A percentile compares a stretch with the other conserved stretches of the same genome.
Conservation (phyloP, 2,888 invertebrate genomes). For the Brachynemurus nebulosus region DNA sequence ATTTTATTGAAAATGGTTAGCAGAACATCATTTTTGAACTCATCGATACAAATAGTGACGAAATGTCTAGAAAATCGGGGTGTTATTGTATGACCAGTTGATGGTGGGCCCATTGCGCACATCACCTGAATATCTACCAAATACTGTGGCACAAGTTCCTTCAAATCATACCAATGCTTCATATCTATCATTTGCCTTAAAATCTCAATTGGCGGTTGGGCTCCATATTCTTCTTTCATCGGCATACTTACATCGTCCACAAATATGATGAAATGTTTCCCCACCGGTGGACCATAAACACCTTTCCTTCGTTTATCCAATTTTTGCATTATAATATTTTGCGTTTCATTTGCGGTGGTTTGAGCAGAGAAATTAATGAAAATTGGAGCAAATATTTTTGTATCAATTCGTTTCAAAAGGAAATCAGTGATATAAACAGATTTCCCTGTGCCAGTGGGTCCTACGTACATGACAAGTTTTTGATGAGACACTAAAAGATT, state of each 20-base stretch:
- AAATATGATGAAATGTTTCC: constrained; percentile 78
- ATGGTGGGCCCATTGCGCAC: constrained; percentile 73
- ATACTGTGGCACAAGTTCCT: constrained; percentile 62
- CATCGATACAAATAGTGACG: constrained; percentile 71
- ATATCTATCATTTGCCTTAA: constrained; percentile 84
- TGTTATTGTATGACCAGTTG: constrained; percentile 67
- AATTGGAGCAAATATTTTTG: constrained; percentile 64
- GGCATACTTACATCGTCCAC: constrained; percentile 98
- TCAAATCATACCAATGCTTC: constrained; percentile 78
- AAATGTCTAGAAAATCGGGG: constrained; percentile 80
- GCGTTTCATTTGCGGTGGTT: constrained; percentile 85
- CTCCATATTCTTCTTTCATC: constrained; percentile 74
- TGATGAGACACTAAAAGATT: constrained; percentile 64
- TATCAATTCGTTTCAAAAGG: constrained; percentile 66
- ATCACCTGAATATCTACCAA: constrained; percentile 78
- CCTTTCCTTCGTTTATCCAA: constrained; percentile 84
- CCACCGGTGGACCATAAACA: constrained; percentile 84
- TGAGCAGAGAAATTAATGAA: constrained; percentile 89
- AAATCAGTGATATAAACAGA: constrained; percentile 77
- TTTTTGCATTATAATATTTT: constrained; percentile 90
- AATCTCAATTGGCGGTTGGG: constrained; percentile 89
- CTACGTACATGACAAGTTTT: constrained; percentile 76
- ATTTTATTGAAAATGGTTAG: constrained; percentile 78
- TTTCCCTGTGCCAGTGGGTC: constrained; percentile 92
- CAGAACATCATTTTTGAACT: constrained; percentile 76